Evolutionary conservation across 2,888 invertebrate genomes (phyloP).

Genomic region (Sussaba pulchella): DNA sequence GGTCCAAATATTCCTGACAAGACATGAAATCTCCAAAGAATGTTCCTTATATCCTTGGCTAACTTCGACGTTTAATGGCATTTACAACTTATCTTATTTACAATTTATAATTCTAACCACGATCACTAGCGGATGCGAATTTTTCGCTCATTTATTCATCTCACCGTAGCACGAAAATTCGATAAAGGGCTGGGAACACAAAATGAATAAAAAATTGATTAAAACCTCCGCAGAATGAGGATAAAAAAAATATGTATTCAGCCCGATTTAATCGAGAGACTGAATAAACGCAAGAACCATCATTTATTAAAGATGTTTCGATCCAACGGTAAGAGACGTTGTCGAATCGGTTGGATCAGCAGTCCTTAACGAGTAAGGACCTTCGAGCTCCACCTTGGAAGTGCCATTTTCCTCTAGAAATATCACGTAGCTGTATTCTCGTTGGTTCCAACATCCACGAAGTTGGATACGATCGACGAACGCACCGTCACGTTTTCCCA

Average conservation of each 20-base stretch:
- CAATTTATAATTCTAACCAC: conserved; percentile 58
- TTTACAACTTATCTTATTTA: no score
- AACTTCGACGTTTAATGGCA: no score
- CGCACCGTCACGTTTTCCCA: conserved; percentile 41
- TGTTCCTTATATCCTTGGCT: no score
- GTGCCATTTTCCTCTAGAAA: conserved; percentile 3
- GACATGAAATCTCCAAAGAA: no score
- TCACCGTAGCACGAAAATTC: conserved; percentile 23
- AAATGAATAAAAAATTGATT: conserved; percentile 60
- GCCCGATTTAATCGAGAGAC: conserved; percentile 61
- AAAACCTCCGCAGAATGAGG: neutral
- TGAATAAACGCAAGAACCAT: no score
- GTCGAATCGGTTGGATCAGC: conserved; percentile 8
- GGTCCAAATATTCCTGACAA: no score
- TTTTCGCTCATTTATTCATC: conserved; percentile 37
- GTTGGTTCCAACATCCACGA: neutral
- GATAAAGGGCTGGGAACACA: conserved; percentile 56
- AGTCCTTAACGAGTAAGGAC: neutral
- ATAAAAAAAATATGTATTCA: conserved; percentile 30
- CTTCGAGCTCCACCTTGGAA: neutral
- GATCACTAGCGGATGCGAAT: conserved; percentile 49
- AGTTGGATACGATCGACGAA: conserved; percentile 4
- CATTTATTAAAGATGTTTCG: no score
- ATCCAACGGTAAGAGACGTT: neutral
- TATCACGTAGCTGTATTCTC: conserved; percentile 7